Evolutionary conservation across 2,888 invertebrate species (phyloP).

Genomic region (Callinectes sapidus): DNA sequence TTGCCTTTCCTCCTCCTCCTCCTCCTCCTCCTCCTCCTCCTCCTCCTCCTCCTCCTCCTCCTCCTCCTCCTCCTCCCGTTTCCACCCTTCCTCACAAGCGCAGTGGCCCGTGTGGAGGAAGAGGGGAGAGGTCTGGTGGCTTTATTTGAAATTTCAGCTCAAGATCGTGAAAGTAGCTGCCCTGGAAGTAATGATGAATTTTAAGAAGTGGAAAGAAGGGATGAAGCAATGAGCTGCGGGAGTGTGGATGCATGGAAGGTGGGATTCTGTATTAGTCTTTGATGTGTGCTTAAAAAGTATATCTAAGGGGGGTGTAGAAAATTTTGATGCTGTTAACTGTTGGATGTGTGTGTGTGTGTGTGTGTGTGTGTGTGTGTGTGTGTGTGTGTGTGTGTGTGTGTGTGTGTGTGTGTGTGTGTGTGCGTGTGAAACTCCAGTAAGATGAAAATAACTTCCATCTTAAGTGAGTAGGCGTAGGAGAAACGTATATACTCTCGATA

Average conservation of each 20-base stretch:
- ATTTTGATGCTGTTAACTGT: background rate
- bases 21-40: background rate
- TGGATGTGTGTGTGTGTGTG: background rate
- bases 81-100: background rate
- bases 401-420: background rate
- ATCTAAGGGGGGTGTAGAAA: background rate
- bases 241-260: background rate
- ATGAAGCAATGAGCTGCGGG: background rate
- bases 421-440: background rate
- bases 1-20: background rate
- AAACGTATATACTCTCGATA: background rate
- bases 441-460: background rate
- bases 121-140: conserved; percentile 3
- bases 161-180: background rate
- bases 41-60: background rate
- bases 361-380: no score
- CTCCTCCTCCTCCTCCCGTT: background rate
- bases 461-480: no score
- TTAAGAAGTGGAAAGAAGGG: background rate
- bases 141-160: background rate
- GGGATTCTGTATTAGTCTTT: background rate
- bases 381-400: no score
- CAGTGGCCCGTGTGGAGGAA: background rate
- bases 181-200: background rate
- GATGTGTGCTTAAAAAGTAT: no score